Conservation (phyloP, 2,113 vertebrate genomes). For the Tetrax tetrax region DNA sequence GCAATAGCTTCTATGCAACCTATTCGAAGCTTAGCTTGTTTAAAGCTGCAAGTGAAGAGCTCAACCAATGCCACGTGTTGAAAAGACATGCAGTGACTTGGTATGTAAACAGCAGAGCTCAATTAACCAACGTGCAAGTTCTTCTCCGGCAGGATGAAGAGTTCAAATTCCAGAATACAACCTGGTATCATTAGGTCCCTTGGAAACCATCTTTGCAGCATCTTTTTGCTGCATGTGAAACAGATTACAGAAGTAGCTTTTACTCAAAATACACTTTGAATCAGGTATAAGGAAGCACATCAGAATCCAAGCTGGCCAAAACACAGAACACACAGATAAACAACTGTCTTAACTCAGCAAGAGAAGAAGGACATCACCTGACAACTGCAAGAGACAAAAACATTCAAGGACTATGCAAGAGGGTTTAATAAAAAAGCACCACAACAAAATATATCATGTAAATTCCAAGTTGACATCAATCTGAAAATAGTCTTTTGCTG, state of each 20-base stretch:
- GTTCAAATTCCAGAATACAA: neutral
- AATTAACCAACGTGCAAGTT: neutral
- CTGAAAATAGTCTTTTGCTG: neutral
- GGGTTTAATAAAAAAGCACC: neutral
- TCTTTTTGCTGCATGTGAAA: neutral
- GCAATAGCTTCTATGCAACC: neutral
- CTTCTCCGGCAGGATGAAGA: neutral
- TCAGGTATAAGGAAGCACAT: neutral
- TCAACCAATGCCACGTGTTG: neutral
- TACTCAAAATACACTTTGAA: neutral
- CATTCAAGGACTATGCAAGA: neutral
- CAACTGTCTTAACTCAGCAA: neutral
- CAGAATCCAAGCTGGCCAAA: neutral
- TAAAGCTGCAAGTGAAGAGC: neutral
- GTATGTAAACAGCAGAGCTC: neutral
- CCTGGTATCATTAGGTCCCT: no score
- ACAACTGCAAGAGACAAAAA: neutral
- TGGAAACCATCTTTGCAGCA: neutral
- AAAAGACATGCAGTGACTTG: neutral
- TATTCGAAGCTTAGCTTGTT: neutral
- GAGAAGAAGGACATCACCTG: neutral
- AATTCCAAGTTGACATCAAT: neutral
- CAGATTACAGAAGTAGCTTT: neutral
- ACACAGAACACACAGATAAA: neutral
- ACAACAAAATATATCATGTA: neutral